Evolutionary conservation across 2,888 invertebrate species (phyloP), one percentile per base, ranked within the genome.

Genomic region (Parnassius apollo): DNA sequence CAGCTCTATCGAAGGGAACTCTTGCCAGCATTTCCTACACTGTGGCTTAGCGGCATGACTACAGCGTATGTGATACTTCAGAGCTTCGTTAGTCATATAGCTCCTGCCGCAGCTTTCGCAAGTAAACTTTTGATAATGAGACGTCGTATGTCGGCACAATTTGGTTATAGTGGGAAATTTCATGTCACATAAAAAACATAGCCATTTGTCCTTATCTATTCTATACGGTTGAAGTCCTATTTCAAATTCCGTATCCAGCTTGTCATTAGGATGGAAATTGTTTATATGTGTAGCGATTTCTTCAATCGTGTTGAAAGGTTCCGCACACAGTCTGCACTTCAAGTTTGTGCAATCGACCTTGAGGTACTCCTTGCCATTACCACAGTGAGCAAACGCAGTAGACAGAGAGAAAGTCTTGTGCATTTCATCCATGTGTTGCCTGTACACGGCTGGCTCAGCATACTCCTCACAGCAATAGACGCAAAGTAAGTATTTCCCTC

Each of bases 401-500:
- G 78, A 78, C 2, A 86, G 69, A 12, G 77, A 85, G 65, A 84
- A 83, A 7, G 73, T 69, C 66, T 68, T 66, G 66, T 90, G 90
- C 8, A 69, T 70, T 1, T 75, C 72, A 55, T 82, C 80, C 66
- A 86, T 73, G 65, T 91, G 91, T 4, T 66, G 65, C 57, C 89
- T 81, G 69, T 81, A 89, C 11, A 73, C 71, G 8, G 71, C 71
- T 0, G 88, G 88, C 12, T 86, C 83, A 25, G 78, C 76, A 64
- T 77, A 85, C 42, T 80, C 76, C 49, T 90, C 88, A 67, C 81
- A 78, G 79, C 91, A 91, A 78, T 86, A 91, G 67, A 89, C 88
- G 71, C 91, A 91, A 62, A 84, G 75, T 69, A 89, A 73, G 12
- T 66, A 70, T 65, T 82, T 83, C 10, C 82, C 82, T 60, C 76